Evolutionary conservation across 1,140 invertebrate genomes (phyloP), one percentile per base, ranked within the genome.

Genomic region (Drosophila lacteicornis): DNA sequence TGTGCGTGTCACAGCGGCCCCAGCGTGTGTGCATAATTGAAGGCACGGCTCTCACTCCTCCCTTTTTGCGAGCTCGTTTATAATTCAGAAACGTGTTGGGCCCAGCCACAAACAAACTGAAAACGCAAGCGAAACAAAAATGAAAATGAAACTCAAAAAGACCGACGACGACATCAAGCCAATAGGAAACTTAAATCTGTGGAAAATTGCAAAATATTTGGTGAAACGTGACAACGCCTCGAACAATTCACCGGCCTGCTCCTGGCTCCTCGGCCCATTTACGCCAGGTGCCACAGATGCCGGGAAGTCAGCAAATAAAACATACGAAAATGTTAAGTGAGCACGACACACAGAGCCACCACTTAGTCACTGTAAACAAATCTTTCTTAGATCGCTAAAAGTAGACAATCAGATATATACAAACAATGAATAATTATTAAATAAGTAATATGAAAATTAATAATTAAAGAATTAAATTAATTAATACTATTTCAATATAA

Each of bases 11-110:
- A 50, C 25, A 17, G 33, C 42, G 3, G 27, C 15, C 2, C 25
- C 55, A 22, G 47, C 49, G 58, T 75, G 61, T 81, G 60, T 75
- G 80, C 83, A 86, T 87, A 86, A 83, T 82, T 86, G 79, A 55
- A 63, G 83, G 47, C 61, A 43, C 61, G 45, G 45, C 22, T 25
- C 22, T 25, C 22, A 25, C 22, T 25, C 22, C 6, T 3, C 38
- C 12, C 49, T 15, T 15, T 46, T 27, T 27, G 27, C 27, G 4
- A 53, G 12, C 45, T 60, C 42, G 22, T 38, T 61, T 47, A 46
- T 81, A 80, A 81, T 73, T 78, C 51, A 45, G 25, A 74, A 73
- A 82, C 79, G 67, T 77, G 73, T 63, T 70, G 43, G 45, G 46
- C 49, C 74, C 55, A 60, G 79, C 74, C 79, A 38, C 22, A 71